Conservation (phyloP, 2,888 invertebrate species). For the Sinhomidia bicolor region DNA sequence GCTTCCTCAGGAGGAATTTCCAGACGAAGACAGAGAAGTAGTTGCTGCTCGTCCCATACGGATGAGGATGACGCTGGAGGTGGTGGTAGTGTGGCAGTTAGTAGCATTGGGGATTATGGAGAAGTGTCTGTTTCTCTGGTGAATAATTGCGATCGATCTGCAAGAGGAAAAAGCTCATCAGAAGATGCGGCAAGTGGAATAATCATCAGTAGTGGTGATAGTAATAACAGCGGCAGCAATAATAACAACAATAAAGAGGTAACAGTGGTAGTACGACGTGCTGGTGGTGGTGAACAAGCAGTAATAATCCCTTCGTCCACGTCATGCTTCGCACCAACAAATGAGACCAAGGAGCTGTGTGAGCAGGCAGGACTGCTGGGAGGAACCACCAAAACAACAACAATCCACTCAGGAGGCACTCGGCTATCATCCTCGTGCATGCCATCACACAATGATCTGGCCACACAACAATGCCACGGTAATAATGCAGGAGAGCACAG, state of each 20-base stretch:
- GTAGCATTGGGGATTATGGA: neutral
- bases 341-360: constrained; percentile 59
- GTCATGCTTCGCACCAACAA: constrained; percentile 59
- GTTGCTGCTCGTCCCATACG: constrained; percentile 28
- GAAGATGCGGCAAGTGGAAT: neutral
- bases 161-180: neutral
- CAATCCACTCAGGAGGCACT: constrained; percentile 47
- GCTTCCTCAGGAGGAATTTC: neutral
- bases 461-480: constrained; percentile 36
- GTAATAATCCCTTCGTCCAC: constrained; percentile 54
- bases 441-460: constrained; percentile 22
- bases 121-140: constrained; percentile 9
- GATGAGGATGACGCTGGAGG: constrained; percentile 28
- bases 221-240: neutral
- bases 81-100: too few relatives aligned
- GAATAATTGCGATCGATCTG: neutral
- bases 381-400: constrained; percentile 63
- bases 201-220: neutral
- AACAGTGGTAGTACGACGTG: neutral
- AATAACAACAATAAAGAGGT: constrained; percentile 2
- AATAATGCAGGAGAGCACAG: constrained; percentile 49
- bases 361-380: constrained; percentile 68
- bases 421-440: constrained; percentile 44
- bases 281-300: constrained; percentile 26
- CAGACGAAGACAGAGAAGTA: constrained; percentile 8